These are phyloP conservation scores for Neopelma chrysocephalum DNA, from an alignment of 2,797 vertebrate species.

Conservation along the genomic window DNA sequence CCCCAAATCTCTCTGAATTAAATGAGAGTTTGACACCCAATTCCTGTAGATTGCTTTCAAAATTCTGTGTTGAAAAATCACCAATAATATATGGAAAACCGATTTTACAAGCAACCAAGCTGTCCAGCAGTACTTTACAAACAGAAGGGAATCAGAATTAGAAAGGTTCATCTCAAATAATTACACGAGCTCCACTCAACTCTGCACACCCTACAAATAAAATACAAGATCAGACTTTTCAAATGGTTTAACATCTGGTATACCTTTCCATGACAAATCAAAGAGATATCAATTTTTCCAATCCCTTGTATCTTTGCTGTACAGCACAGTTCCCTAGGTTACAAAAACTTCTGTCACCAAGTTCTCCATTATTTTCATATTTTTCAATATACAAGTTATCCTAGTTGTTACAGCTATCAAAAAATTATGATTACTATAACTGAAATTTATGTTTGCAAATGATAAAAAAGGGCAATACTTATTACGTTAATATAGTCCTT, in stretches of 20 bases:
- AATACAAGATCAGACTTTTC: neutral
- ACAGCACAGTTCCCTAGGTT: neutral
- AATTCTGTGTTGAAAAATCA: accelerated
- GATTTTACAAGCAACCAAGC: neutral
- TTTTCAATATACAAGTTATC: neutral
- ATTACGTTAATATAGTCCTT: neutral
- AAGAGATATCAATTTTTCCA: neutral
- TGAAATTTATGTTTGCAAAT: constrained; percentile 7
- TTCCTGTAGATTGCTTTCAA: neutral
- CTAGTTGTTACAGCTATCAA: neutral
- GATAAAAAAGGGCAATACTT: neutral
- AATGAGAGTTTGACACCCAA: neutral
- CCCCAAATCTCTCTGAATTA: neutral
- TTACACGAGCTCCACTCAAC: neutral
- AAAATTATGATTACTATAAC: neutral
- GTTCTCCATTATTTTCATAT: neutral
- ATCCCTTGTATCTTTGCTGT: neutral
- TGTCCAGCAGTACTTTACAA: neutral
- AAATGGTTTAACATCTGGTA: neutral
- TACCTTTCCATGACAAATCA: neutral
- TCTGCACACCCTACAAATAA: neutral
- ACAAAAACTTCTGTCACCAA: neutral
- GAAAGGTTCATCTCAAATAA: neutral
- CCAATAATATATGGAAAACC: neutral
- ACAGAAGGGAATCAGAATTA: neutral